phyloP scores from a whole-genome alignment of 2,113 vertebrate species.

The Ciconia boyciana region DNA sequence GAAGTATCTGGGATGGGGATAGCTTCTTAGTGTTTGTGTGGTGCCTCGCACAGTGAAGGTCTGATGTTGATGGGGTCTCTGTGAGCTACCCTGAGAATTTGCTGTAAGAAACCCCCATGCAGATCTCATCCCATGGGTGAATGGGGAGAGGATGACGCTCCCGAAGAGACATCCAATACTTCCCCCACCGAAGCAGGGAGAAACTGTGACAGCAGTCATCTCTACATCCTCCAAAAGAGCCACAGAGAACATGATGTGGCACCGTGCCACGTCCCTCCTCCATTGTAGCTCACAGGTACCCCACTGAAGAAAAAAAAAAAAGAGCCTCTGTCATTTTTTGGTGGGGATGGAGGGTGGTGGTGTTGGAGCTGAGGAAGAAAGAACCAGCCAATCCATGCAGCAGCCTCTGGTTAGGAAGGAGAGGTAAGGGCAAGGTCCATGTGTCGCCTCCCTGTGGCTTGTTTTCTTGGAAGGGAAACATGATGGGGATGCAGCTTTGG shows the following conservation, averaged over 20 bases:
- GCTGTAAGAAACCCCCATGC: neutral
- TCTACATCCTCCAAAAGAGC: neutral
- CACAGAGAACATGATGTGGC: neutral
- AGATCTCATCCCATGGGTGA: neutral
- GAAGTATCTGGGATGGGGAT: neutral
- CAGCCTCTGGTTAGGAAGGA: neutral
- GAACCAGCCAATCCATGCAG: neutral
- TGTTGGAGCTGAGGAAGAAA: neutral
- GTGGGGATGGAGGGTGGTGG: neutral
- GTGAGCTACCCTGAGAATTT: neutral
- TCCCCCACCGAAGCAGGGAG: neutral
- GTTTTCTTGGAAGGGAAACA: neutral
- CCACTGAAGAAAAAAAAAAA: neutral
- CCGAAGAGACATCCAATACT: neutral
- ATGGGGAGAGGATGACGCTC: neutral
- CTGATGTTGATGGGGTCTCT: neutral
- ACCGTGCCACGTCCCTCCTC: neutral
- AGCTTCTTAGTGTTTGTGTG: neutral
- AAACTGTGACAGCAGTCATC: neutral
- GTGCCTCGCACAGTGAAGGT: accelerated
- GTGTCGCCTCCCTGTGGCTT: neutral
- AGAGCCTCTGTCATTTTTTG: accelerated
- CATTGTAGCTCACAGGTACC: accelerated
- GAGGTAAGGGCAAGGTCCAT: neutral
- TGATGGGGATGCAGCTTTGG: neutral